Evolutionary conservation across 1,140 invertebrate genomes (phyloP), one percentile per base, ranked within the genome.

Genomic region (Hetaerina americana): DNA sequence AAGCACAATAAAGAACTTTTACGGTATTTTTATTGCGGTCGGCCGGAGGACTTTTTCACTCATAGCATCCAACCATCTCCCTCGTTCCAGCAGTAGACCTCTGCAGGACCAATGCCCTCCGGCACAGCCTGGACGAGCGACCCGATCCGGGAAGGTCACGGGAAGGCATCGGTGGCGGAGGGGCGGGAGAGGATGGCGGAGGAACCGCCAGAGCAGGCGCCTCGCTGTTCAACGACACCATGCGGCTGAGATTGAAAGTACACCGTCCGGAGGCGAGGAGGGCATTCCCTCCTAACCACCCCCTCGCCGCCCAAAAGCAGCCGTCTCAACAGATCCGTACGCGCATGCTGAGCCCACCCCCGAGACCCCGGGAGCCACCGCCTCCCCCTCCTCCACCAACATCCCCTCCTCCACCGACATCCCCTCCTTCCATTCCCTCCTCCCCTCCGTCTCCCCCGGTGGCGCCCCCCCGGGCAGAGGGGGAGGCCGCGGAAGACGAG

Each of bases 201-300:
- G 67, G 18, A 26, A 15, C 67, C n/a, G 67, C 49, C 12, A 22
- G 49, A 57, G 12, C 22, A 22, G 12, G 49, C 49, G 1, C 67
- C 26, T 75, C 80, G 0, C 76, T 77, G 78, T 88, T 90, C 81
- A 82, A 86, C 82, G 85, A 93, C 77, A 92, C 90, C 22, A 93
- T 92, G 90, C 87, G 91, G 24, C 81, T 93, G 73, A 85, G 89
- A 75, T 82, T 87, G n/a, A 86, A 82, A 74, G 85, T 83, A 76
- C 79, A 85, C 49, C 73, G 76, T 22, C 70, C 66, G 0, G 73
- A 75, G 68, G 71, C 70, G 22, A 70, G 75, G 5, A 49, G 70
- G n/a, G 29, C 22, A n/a, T 49, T 69, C 26, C 26, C 28, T 12
- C 27, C 70, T 6, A 18, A 22, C 27, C 24, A 66, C 0, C 22